Evolutionary conservation across 2,888 invertebrate genomes (phyloP).

Genomic region (Ormyrus labotus): DNA sequence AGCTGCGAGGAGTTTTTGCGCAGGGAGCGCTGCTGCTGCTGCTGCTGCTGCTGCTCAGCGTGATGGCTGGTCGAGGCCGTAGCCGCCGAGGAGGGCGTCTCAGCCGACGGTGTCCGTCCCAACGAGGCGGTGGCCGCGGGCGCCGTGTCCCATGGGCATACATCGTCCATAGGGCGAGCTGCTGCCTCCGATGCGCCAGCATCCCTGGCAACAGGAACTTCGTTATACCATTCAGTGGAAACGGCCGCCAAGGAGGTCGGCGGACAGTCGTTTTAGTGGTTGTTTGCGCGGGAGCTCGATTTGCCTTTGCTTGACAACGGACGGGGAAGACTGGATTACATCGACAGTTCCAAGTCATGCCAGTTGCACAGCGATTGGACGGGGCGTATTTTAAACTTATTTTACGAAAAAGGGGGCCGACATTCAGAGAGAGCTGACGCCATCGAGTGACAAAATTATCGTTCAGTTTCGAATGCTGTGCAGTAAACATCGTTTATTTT

Average conservation of each 20-base stretch:
- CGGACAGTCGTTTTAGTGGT: slow-evolving; percentile 21
- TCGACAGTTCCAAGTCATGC: no score
- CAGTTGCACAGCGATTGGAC: no score
- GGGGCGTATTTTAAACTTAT: no score
- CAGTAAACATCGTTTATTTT: no score
- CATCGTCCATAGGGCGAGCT: slow-evolving; percentile 77
- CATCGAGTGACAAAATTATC: no score
- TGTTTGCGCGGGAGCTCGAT: slow-evolving; percentile 11
- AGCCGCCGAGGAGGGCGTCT: slow-evolving; percentile 55
- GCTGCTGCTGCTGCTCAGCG: slow-evolving; percentile 39
- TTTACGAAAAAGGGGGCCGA: no score
- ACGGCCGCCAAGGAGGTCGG: slow-evolving; percentile 49
- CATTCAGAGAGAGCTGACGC: no score
- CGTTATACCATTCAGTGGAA: slow-evolving; percentile 70
- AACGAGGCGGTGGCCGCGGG: slow-evolving; percentile 65
- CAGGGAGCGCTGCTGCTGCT: slow-evolving; percentile 66
- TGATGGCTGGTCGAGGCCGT: slow-evolving; percentile 29
- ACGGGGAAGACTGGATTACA: no score
- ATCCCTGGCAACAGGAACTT: slow-evolving; percentile 70
- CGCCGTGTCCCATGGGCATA: slow-evolving; percentile 79
- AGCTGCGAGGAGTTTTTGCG: slow-evolving; percentile 83
- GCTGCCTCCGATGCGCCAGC: slow-evolving; percentile 69
- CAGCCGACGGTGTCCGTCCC: slow-evolving; percentile 63
- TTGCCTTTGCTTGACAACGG: neutral
- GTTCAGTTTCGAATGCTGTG: no score